phyloP scores from a whole-genome alignment of 2,797 vertebrate species.

The Falco naumanni region DNA sequence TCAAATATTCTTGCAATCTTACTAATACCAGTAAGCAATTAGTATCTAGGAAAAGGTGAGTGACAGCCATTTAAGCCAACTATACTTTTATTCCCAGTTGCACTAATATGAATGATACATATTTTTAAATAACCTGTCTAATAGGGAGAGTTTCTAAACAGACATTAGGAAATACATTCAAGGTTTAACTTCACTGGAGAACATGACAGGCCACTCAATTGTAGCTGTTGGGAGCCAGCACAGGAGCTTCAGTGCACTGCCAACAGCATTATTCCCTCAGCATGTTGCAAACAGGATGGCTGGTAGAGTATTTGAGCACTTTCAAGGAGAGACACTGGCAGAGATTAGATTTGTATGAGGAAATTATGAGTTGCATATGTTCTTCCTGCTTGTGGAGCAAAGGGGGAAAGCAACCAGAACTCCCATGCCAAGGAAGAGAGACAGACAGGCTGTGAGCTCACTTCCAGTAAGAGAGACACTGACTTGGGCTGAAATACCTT shows the following conservation, averaged over 20 bases:
- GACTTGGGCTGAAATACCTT: neutral
- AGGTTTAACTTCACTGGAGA: neutral
- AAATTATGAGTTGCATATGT: neutral
- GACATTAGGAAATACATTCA: neutral
- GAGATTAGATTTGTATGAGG: neutral
- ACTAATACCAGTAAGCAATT: neutral
- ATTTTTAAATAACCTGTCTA: neutral
- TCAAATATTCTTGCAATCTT: neutral
- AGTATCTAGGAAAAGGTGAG: neutral
- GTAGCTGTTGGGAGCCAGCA: neutral
- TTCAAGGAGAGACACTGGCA: neutral
- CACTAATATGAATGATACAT: neutral
- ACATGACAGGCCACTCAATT: neutral
- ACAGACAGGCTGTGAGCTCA: neutral
- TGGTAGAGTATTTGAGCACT: neutral
- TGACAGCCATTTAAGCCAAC: neutral
- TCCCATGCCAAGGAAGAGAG: neutral
- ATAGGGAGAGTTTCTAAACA: neutral
- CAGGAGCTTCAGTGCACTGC: neutral
- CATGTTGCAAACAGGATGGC: neutral
- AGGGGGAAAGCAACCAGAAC: neutral
- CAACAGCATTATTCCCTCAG: neutral
- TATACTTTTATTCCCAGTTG: neutral
- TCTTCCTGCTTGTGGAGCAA: neutral
- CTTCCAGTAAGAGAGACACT: neutral